Evolutionary conservation across 1,140 invertebrate species (phyloP), one percentile per base, ranked within the genome.

Genomic region (Pseudomyrmex gracilis): DNA sequence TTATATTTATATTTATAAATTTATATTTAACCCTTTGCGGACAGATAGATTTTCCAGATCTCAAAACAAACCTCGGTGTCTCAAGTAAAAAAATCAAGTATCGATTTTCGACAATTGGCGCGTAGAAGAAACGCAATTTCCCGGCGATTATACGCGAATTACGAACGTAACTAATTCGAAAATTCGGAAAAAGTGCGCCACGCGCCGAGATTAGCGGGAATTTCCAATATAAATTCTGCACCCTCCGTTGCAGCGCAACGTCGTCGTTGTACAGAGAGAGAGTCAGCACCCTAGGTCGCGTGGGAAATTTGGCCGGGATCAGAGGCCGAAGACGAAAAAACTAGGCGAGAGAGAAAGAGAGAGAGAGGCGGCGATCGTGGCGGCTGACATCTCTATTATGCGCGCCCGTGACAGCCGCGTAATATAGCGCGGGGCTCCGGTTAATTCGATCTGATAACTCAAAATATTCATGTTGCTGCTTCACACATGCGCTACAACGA

Each of bases 101-200:
- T 34, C 34, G 34, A 34, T 17, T 53, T 17, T 53, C 17, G 24
- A 10, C 2, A 47, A 24, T 66, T 2, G 24, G 10, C 47, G 45
- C 0, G 5, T n/a, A 9, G 13, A 22, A 51, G 63, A 86, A 90
- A 91, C 82, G 73, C 86, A 91, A 93, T 93, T 93, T 92, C 87
- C 90, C 90, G 90, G 68, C 85, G 91, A 93, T 93, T 90, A 90
- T 87, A 86, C 58, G 85, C 87, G 34, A 92, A 93, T 93, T 93
- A 92, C 84, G 71, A 91, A 91, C 89, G 91, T 91, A 90, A 93
- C 92, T 91, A 92, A 93, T 92, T 86, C 82, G 88, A 68, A 58
- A 63, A 78, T 55, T 34, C n/a, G 24, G 60, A 85, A 89, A 85
- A 70, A 89, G 77, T 87, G 83, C 88, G 91, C 87, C 91, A 92